Base-by-base conservation (phyloP, 2,888 invertebrate species). In the Lottia gigantea region DNA sequence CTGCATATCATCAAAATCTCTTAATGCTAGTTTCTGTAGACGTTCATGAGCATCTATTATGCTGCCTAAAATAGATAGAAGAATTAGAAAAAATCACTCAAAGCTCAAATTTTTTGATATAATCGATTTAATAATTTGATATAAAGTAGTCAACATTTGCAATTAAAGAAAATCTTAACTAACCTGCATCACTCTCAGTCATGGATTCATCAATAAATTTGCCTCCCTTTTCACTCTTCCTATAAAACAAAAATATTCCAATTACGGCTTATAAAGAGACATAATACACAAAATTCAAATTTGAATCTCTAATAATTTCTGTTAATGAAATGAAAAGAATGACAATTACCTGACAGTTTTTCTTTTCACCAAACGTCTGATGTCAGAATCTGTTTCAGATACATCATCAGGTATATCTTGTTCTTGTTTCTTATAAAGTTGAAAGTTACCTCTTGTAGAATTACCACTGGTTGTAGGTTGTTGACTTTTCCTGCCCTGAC, bases 131-230 rank as follows among this genome's bases (percentile, higher is more conserved):
- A 11, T 11, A 11, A 16, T 61, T 23, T 31, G 31, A 31, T 31
- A 31, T n/a, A 31, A 31, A 31, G 31, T 31, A 31, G 31, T 31
- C 31, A 31, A 31, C 6, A 31, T 31, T 31, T 16, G 11, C 11
- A 66, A 70, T 12, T 14, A 31, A 23, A 7, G 3, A 40, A 40
- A n/a, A 46, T 16, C 19, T 46, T 16, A 15, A 68, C 74, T 75
- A 72, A 83, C 82, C 81, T 66, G 79, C 68, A 71, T 84, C 85
- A 78, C 81, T 82, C 46, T 83, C 83, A 72, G 81, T 80, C 66
- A 83, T 75, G 8, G 85, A 83, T 70, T 85, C 84, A 77, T 84
- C 84, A 61, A 85, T 76, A 62, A 81, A 76, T 70, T 78, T 82
- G 0, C 79, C 76, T 15, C 84, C 85, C 74, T 83, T 80, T 65